These are phyloP conservation scores for Enteromius thamalakanensis DNA, from an alignment of 2,797 vertebrate genomes.

Conservation along the genomic window DNA sequence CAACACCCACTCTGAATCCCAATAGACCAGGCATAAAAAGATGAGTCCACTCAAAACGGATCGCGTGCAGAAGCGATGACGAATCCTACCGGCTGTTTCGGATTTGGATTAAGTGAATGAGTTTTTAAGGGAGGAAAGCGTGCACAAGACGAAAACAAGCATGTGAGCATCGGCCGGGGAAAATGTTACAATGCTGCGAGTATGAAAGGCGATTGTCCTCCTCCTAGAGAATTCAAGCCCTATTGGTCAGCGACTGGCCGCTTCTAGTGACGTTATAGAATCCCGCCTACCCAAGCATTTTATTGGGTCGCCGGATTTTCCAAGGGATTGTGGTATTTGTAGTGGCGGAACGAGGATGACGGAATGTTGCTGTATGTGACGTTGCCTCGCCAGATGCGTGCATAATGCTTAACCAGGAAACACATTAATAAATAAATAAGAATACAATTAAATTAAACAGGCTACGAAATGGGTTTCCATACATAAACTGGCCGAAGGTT, in stretches of 20 bases:
- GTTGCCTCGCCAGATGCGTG: background rate
- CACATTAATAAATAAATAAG: too few species aligned
- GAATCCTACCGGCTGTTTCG: background rate
- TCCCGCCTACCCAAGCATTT: background rate
- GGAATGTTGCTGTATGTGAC: background rate
- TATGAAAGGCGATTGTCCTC: slow-evolving; percentile 56
- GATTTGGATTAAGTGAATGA: slow-evolving; percentile 58
- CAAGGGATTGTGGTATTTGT: slow-evolving; percentile 33
- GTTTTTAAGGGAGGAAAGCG: slow-evolving; percentile 52
- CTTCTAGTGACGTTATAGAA: slow-evolving; percentile 47
- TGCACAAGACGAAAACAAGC: slow-evolving; percentile 62
- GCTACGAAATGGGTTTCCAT: too few species aligned
- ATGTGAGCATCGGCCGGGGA: slow-evolving; percentile 44
- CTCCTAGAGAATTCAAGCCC: slow-evolving; percentile 44
- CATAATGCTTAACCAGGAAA: too few species aligned
- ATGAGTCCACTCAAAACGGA: slow-evolving; percentile 18
- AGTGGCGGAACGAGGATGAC: background rate
- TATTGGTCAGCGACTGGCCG: slow-evolving; percentile 62
- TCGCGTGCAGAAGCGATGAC: background rate
- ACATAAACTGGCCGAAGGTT: too few species aligned
- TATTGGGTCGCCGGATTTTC: background rate
- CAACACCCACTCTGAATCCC: slow-evolving; percentile 68
- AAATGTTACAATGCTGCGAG: slow-evolving; percentile 50
- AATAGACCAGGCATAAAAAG: slow-evolving; percentile 63
- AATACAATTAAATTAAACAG: too few species aligned